A percentile compares a stretch with the other conserved stretches of the same genome.
Evolutionary conservation across 2,888 invertebrate genomes (phyloP).

Genomic region (Microplitis deprimator): DNA sequence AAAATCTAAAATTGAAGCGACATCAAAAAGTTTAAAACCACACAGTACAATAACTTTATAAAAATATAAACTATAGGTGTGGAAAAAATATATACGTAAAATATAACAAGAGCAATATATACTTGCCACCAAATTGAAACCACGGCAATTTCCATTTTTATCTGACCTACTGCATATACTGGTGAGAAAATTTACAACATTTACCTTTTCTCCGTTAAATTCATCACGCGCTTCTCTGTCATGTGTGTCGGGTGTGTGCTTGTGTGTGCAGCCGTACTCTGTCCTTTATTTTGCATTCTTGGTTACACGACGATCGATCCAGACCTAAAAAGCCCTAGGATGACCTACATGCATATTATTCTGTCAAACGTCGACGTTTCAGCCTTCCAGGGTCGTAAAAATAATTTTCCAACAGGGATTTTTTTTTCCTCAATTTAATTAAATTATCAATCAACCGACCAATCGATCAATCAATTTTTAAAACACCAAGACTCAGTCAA

Average conservation of each 20-base stretch:
- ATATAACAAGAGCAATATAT: no score
- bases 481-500: not conserved
- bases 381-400: constrained; percentile 10
- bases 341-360: constrained; percentile 24
- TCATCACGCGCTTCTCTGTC: not conserved
- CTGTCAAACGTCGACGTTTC: not conserved
- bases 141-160: not conserved
- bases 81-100: no score
- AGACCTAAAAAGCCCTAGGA: constrained; percentile 34
- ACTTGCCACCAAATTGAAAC: not conserved
- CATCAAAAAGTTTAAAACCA: not conserved
- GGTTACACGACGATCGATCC: constrained; percentile 35
- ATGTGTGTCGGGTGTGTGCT: not conserved
- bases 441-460: no score
- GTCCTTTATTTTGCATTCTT: constrained; percentile 15
- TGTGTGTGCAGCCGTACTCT: not conserved
- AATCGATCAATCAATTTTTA: not conserved
- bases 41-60: not conserved
- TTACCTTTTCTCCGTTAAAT: not conserved
- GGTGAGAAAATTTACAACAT: not conserved
- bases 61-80: not conserved
- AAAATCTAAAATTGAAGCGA: not conserved
- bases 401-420: not conserved
- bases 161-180: not conserved
- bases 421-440: not conserved